phyloP scores from a whole-genome alignment of 2,888 invertebrate species.

The Caenorhabditis japonica region DNA sequence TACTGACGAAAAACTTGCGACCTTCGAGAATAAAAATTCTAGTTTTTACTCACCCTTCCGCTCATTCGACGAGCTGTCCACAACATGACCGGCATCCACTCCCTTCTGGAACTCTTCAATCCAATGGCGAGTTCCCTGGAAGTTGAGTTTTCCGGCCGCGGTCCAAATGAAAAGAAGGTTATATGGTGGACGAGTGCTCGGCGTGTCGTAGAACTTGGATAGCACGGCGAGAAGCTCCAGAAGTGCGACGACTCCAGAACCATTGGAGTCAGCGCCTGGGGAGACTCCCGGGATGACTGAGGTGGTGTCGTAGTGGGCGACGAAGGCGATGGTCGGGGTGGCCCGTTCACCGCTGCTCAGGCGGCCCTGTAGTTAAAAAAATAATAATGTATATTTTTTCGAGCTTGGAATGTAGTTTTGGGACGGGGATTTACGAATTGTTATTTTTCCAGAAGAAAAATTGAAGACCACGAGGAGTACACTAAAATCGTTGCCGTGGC shows the following conservation, averaged over 20 bases:
- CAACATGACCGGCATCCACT: slow-evolving; percentile 43
- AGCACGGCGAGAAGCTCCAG: slow-evolving; percentile 89
- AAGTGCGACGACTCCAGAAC: slow-evolving; percentile 88
- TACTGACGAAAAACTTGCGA: not conserved
- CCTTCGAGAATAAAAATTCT: not conserved
- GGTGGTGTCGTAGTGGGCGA: slow-evolving; percentile 93
- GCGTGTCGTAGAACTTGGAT: slow-evolving; percentile 78
- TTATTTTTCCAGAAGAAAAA: too few relatives aligned
- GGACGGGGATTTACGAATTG: too few relatives aligned
- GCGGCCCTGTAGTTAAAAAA: slow-evolving; percentile 70
- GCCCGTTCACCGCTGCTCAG: slow-evolving; percentile 68
- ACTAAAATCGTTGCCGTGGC: too few relatives aligned
- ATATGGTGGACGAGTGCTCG: slow-evolving; percentile 68
- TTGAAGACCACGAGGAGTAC: too few relatives aligned
- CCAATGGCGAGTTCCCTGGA: slow-evolving; percentile 95
- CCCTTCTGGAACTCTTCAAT: slow-evolving; percentile 90
- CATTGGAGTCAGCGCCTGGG: slow-evolving; percentile 46
- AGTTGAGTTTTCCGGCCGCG: slow-evolving; percentile 93
- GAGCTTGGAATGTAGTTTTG: too few relatives aligned
- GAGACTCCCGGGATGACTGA: slow-evolving; percentile 88
- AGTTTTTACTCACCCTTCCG: not conserved
- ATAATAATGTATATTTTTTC: too few relatives aligned
- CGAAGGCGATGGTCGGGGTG: slow-evolving; percentile 89
- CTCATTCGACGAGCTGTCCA: slow-evolving; percentile 11
- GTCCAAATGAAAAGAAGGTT: slow-evolving; percentile 86